Evolutionary conservation across 1,140 invertebrate genomes (phyloP).

Genomic region (Ceratoteleas bidentatus): DNA sequence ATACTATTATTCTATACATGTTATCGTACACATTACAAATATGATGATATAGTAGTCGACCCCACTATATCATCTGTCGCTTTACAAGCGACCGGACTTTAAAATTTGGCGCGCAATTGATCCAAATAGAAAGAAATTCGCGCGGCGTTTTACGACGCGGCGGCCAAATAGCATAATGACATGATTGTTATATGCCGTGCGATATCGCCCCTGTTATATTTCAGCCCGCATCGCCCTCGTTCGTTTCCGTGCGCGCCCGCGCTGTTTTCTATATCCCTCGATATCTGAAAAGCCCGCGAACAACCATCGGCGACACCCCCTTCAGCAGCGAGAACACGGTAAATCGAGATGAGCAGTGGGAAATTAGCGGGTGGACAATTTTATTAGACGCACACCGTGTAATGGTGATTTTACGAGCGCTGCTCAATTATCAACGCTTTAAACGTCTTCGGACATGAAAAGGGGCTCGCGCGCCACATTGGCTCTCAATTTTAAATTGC

Average conservation of each 20-base stretch:
- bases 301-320: conserved; percentile 56
- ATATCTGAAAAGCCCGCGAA: conserved; percentile 59
- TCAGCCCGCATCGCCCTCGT: conserved; percentile 35
- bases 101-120: conserved; percentile 3
- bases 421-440: conserved; percentile 74
- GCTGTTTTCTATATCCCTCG: conserved; percentile 49
- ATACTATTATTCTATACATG: too few species aligned
- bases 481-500: conserved; percentile 40
- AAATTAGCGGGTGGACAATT: conserved; percentile 77
- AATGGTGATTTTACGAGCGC: conserved; percentile 76
- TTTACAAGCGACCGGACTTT: too few species aligned
- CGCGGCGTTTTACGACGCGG: conserved; percentile 46
- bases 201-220: conserved; percentile 61
- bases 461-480: conserved; percentile 13
- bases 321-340: conserved; percentile 70
- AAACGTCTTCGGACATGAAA: conserved; percentile 61
- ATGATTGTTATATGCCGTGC: conserved; percentile 70
- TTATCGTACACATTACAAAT: too few species aligned
- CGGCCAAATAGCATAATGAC: conserved; percentile 72
- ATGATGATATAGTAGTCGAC: too few species aligned
- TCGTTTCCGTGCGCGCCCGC: conserved; percentile 51
- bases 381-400: conserved; percentile 72
- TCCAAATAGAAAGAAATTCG: conserved; percentile 39
- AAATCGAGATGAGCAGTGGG: conserved; percentile 72
- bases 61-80: too few species aligned